These are phyloP conservation scores for Volucella bombylans DNA, from an alignment of 2,888 invertebrate species.

Conservation along the genomic window DNA sequence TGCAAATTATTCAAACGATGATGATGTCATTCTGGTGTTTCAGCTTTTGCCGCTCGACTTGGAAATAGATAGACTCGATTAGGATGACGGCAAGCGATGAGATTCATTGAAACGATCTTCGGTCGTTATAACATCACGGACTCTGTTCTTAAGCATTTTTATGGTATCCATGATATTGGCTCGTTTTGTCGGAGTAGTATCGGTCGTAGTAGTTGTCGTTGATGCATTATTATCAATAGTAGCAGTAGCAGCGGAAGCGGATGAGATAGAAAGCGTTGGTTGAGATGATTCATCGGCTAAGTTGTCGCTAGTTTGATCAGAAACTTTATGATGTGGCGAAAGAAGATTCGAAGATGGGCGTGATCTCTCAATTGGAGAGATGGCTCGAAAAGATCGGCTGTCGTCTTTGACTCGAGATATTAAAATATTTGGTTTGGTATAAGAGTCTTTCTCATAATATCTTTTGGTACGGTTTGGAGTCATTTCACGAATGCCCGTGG, in stretches of 20 bases:
- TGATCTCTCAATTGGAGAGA: slow-evolving; percentile 33
- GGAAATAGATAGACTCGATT: slow-evolving; percentile 33
- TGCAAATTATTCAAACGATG: slow-evolving; percentile 44
- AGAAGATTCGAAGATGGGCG: slow-evolving; percentile 42
- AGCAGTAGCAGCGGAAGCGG: slow-evolving; percentile 57
- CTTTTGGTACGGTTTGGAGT: slow-evolving; percentile 15
- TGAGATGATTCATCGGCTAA: slow-evolving; percentile 55
- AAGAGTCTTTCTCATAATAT: slow-evolving; percentile 3
- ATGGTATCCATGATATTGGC: slow-evolving; percentile 71
- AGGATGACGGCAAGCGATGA: slow-evolving; percentile 67
- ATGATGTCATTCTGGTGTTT: slow-evolving; percentile 35
- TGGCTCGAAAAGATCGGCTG: slow-evolving; percentile 7
- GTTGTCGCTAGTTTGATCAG: slow-evolving; percentile 47
- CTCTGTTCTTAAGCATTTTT: slow-evolving; percentile 66
- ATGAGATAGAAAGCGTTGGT: slow-evolving; percentile 65
- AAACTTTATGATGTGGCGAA: slow-evolving; percentile 58
- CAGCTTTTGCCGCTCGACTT: slow-evolving; percentile 49
- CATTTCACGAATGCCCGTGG: slow-evolving; percentile 58
- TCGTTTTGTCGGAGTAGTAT: slow-evolving; percentile 59
- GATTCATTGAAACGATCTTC: slow-evolving; percentile 69
- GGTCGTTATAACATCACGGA: slow-evolving; percentile 69
- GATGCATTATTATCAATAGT: slow-evolving; percentile 36
- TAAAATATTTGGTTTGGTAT: slow-evolving; percentile 51
- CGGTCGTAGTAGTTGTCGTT: slow-evolving; percentile 24
- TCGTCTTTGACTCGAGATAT: slow-evolving; percentile 48